Conservation (phyloP, 1,140 invertebrate genomes). For the Spodoptera litura region DNA sequence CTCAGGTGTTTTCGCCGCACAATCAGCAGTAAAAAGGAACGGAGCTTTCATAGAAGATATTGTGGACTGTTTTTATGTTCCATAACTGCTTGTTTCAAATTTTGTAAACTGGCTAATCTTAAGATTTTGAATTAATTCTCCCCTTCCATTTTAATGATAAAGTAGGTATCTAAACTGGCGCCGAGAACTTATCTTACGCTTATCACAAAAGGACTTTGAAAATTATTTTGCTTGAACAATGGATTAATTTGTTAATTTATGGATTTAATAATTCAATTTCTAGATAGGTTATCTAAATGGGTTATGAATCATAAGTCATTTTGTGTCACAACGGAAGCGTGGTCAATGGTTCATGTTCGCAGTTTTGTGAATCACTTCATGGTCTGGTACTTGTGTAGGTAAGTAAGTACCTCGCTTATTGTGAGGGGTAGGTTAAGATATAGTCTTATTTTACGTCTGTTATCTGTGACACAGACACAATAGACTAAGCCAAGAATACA, state of each 20-base stretch:
- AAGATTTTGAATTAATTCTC: conserved; percentile 30
- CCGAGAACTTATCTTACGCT: neutral
- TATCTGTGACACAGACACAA: no score
- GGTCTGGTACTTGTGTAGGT: no score
- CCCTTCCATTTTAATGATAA: conserved; percentile 7
- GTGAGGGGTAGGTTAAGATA: no score
- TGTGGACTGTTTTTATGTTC: conserved; percentile 49
- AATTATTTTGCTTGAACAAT: conserved; percentile 13
- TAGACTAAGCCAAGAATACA: no score
- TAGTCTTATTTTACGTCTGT: no score
- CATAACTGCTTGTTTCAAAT: conserved; percentile 49
- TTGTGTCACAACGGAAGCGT: no score
- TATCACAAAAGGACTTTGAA: conserved; percentile 17
- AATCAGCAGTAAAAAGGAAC: conserved; percentile 81
- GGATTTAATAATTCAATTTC: neutral
- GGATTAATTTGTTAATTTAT: conserved; percentile 11
- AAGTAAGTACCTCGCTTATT: no score
- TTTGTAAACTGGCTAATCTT: conserved; percentile 26
- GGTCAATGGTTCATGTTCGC: no score
- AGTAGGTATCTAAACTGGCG: neutral
- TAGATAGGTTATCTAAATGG: neutral
- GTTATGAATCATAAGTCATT: neutral
- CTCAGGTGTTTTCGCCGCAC: conserved; percentile 75
- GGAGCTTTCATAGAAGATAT: conserved; percentile 56
- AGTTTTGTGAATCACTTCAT: no score